Percentiles rank a stretch among this genome's conserved stretches.
Evolutionary conservation across 2,113 vertebrate genomes (phyloP).

Genomic region (Rutilus rutilus): DNA sequence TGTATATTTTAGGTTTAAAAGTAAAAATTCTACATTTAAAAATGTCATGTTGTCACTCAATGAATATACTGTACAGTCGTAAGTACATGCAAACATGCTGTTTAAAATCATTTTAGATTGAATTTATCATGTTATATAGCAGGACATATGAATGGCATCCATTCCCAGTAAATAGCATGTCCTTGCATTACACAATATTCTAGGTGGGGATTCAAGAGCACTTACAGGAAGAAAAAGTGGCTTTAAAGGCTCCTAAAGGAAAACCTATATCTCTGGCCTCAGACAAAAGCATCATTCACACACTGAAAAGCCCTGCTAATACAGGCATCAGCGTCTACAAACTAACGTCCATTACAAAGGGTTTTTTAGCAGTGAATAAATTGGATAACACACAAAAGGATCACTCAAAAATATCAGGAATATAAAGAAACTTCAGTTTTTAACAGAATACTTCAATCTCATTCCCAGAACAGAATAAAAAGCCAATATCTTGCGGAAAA

Average conservation of each 20-base stretch:
- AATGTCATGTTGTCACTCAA: not conserved
- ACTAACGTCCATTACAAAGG: not conserved
- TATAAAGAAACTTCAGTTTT: not conserved
- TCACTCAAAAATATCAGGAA: not conserved
- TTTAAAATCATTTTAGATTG: not conserved
- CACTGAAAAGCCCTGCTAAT: not conserved
- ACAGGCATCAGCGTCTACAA: not conserved
- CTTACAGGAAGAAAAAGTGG: slow-evolving; percentile 11
- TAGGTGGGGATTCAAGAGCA: slow-evolving; percentile 18
- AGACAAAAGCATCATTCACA: slow-evolving; percentile 20
- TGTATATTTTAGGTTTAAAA: not conserved
- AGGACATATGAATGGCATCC: not conserved
- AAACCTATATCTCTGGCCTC: slow-evolving; percentile 4
- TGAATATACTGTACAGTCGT: not conserved
- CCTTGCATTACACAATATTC: slow-evolving; percentile 7
- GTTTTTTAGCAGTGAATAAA: not conserved
- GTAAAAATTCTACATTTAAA: not conserved
- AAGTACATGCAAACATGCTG: not conserved
- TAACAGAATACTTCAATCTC: not conserved
- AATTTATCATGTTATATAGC: not conserved
- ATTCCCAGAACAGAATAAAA: not conserved
- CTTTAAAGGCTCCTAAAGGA: slow-evolving; percentile 1
- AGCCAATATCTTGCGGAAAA: slow-evolving; percentile 42
- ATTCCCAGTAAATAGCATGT: not conserved
- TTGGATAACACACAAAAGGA: not conserved